Conservation (phyloP, 2,113 vertebrate genomes). For the Cromileptes altivelis region DNA sequence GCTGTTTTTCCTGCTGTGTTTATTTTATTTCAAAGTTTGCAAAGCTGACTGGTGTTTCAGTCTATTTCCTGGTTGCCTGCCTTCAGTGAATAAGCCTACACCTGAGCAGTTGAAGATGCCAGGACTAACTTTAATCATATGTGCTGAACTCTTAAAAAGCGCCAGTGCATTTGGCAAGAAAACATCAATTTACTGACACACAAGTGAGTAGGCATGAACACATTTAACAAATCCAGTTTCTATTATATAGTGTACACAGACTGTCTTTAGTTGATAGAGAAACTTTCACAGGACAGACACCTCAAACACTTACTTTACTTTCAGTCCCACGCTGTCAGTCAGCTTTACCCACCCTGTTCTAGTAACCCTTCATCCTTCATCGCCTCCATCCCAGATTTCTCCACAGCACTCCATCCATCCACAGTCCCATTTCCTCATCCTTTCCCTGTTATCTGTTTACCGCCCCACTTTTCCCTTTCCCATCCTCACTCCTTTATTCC, state of each 20-base stretch:
- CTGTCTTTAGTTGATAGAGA: neutral
- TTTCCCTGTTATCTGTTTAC: slow-evolving; percentile 6
- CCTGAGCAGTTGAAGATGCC: slow-evolving; percentile 29
- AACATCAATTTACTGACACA: neutral
- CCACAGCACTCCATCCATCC: slow-evolving; percentile 8
- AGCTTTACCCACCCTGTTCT: neutral
- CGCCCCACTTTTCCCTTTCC: neutral
- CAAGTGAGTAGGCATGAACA: neutral
- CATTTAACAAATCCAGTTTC: neutral
- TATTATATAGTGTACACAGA: neutral
- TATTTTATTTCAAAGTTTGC: slow-evolving; percentile 7
- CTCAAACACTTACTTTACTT: slow-evolving; percentile 8
- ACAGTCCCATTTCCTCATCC: neutral
- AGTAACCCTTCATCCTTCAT: slow-evolving; percentile 28
- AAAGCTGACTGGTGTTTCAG: slow-evolving; percentile 43
- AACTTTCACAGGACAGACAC: neutral
- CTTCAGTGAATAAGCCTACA: slow-evolving; percentile 29
- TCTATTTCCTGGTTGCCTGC: slow-evolving; percentile 46
- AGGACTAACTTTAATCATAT: neutral
- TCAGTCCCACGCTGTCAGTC: neutral
- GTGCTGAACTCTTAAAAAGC: slow-evolving; percentile 18
- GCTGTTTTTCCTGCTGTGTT: slow-evolving; percentile 2
- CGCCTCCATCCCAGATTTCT: slow-evolving; percentile 14
- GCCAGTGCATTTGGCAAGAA: slow-evolving; percentile 23
- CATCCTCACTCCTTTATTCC: slow-evolving; percentile 6